A percentile compares a stretch with the other conserved stretches of the same genome.
These are phyloP conservation scores for Agrochola litura DNA, from an alignment of 2,888 invertebrate genomes.

Conservation along the genomic window DNA sequence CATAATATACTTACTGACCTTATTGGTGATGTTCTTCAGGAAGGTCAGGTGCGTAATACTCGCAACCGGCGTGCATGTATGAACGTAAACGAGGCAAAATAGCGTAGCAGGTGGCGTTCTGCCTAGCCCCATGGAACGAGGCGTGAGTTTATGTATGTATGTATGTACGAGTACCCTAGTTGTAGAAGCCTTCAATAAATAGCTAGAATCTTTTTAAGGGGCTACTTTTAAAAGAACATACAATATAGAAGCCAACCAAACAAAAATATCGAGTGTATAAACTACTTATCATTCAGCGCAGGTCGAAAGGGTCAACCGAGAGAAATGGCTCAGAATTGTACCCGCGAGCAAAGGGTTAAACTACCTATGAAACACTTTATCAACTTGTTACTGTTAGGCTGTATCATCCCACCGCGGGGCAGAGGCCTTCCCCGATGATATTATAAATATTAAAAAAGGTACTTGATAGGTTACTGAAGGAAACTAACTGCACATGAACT, in stretches of 20 bases:
- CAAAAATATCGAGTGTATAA: constrained; percentile 40
- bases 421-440: background rate
- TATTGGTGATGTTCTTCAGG: no score
- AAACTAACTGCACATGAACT: no score
- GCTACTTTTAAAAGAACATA: no score
- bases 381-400: constrained; percentile 21
- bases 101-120: no score
- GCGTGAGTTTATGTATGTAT: no score
- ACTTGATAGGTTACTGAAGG: background rate
- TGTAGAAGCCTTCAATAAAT: background rate
- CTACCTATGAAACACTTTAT: constrained; percentile 55
- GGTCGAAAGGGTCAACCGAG: constrained; percentile 50
- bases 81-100: no score
- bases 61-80: no score
- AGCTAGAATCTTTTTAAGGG: background rate
- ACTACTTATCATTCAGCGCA: constrained; percentile 57
- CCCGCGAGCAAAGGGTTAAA: constrained; percentile 53
- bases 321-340: constrained; percentile 57
- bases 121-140: no score
- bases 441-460: background rate
- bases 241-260: background rate
- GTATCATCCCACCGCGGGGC: background rate
- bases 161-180: background rate
- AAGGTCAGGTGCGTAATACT: no score
- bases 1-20: no score